phyloP scores from a whole-genome alignment of 2,113 vertebrate genomes.

The Cariama cristata region DNA sequence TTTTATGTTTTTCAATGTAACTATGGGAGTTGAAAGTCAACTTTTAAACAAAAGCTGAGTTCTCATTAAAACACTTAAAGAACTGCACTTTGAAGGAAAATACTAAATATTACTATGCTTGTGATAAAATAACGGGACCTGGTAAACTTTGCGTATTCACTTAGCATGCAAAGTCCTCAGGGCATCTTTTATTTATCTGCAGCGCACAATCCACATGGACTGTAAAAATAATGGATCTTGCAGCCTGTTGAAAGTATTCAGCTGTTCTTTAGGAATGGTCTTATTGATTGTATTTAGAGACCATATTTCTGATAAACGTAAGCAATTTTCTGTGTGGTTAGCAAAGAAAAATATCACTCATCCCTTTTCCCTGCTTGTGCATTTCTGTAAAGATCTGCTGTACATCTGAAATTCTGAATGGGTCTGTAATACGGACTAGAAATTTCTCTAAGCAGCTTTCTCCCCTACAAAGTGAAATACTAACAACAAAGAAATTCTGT shows the following conservation, averaged over 20 bases:
- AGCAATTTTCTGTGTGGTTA: background rate
- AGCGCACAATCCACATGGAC: background rate
- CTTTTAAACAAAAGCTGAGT: background rate
- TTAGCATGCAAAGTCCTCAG: background rate
- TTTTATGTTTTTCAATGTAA: background rate
- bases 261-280: background rate
- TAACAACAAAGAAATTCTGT: background rate
- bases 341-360: background rate
- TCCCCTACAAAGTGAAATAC: background rate
- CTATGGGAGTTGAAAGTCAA: background rate
- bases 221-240: background rate
- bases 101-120: background rate
- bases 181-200: background rate
- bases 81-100: background rate
- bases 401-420: background rate
- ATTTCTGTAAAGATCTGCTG: background rate
- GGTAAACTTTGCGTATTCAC: background rate
- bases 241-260: background rate
- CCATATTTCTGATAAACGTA: slow-evolving; percentile 2
- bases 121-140: background rate
- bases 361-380: background rate
- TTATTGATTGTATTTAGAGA: background rate
- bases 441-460: background rate
- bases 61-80: background rate
- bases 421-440: background rate